Conservation (phyloP, 2,113 vertebrate genomes). For the Dicerorhinus sumatrensis region DNA sequence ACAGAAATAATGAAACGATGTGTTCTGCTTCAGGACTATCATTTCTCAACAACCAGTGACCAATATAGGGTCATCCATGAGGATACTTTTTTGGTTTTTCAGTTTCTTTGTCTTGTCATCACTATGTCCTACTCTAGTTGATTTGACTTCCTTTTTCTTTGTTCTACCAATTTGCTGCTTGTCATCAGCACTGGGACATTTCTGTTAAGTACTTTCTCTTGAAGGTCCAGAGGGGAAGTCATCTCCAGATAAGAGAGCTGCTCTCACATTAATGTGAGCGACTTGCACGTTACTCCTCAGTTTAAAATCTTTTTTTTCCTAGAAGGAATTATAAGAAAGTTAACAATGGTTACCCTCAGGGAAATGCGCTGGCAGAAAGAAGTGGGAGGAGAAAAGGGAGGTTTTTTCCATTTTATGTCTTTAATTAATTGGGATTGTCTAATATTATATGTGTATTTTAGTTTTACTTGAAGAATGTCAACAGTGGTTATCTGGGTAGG, state of each 20-base stretch:
- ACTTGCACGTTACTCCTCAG: background rate
- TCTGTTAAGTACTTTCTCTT: background rate
- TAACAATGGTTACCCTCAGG: background rate
- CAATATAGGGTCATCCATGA: accelerated
- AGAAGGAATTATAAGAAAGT: background rate
- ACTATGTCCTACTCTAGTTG: background rate
- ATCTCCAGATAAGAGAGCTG: background rate
- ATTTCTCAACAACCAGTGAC: background rate
- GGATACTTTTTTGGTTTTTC: background rate
- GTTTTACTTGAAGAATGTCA: slow-evolving; percentile 4
- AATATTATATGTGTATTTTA: background rate
- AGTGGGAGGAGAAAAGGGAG: background rate
- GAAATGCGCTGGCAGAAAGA: background rate
- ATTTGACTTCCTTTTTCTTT: background rate
- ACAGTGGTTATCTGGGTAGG: background rate
- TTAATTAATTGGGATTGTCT: background rate
- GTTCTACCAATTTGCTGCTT: background rate
- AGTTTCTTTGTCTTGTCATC: background rate
- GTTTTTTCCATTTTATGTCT: background rate
- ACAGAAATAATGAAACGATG: background rate
- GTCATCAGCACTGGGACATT: background rate
- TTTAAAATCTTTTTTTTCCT: background rate
- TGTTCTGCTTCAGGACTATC: background rate
- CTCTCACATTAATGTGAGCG: background rate
- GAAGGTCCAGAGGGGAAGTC: background rate